Evolutionary conservation across 2,888 invertebrate species (phyloP).

Genomic region (Minunthozetes semirufus): DNA sequence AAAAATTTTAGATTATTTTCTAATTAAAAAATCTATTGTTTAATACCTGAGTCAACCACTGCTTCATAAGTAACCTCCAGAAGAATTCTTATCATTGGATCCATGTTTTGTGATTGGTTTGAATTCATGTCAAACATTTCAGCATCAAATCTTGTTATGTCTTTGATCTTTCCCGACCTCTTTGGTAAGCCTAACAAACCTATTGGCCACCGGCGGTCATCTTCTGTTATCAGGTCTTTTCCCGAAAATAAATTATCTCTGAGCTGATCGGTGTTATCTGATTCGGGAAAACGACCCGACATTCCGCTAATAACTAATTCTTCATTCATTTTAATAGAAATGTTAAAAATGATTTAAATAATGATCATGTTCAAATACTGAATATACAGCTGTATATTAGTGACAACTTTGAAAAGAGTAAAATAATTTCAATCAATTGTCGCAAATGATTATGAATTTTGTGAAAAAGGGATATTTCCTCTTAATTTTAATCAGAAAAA

Average conservation of each 20-base stretch:
- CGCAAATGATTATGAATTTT: too few species aligned
- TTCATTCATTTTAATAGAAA: conserved; percentile 52
- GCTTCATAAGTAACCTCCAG: conserved; percentile 84
- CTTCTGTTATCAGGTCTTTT: conserved; percentile 84
- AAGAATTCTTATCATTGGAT: conserved; percentile 79
- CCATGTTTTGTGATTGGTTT: conserved; percentile 83
- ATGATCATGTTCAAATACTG: too few species aligned
- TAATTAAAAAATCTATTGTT: background rate
- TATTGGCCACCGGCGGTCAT: conserved; percentile 75
- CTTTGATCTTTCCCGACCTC: conserved; percentile 49
- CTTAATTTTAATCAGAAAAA: too few species aligned
- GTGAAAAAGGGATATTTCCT: too few species aligned
- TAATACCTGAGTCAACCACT: conserved; percentile 67
- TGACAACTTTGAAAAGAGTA: too few species aligned
- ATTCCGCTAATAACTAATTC: conserved; percentile 72
- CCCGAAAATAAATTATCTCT: conserved; percentile 80
- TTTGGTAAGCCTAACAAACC: conserved; percentile 50
- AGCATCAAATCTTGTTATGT: conserved; percentile 70
- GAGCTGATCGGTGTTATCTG: conserved; percentile 82
- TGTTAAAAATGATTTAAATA: too few species aligned
- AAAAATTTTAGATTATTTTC: background rate
- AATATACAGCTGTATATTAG: too few species aligned
- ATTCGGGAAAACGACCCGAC: conserved; percentile 83
- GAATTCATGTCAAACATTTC: conserved; percentile 82
- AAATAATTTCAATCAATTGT: too few species aligned